Conservation (phyloP, 2,113 vertebrate genomes). For the Notarius quadriscutis region DNA sequence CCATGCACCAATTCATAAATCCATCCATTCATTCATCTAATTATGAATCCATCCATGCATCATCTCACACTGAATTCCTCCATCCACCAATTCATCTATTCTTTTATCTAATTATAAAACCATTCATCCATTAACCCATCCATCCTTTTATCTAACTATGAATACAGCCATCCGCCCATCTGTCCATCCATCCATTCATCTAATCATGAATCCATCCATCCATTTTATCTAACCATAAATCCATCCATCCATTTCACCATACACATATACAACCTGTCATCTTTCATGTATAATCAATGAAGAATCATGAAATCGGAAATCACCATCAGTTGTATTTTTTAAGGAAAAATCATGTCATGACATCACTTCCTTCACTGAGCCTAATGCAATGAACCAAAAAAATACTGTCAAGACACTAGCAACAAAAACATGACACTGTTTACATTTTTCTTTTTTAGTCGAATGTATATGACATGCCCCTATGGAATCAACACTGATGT, state of each 20-base stretch:
- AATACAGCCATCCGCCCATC: neutral
- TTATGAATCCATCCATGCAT: neutral
- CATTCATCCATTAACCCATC: neutral
- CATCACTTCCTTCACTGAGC: neutral
- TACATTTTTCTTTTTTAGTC: neutral
- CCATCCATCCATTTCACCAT: neutral
- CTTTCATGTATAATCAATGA: neutral
- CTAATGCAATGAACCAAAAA: neutral
- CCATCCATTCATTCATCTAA: neutral
- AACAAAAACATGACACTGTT: neutral
- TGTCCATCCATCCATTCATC: neutral
- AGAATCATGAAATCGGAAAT: neutral
- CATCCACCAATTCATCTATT: neutral
- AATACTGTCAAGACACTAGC: neutral
- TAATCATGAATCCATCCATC: neutral
- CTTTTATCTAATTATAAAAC: neutral
- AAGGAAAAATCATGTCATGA: neutral
- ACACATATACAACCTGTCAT: neutral
- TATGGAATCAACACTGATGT: neutral
- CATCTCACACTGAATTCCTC: neutral
- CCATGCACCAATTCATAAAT: neutral
- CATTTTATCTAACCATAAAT: neutral
- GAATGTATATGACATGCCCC: neutral
- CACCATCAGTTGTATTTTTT: neutral
- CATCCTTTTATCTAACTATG: neutral